Conservation (phyloP, 2,888 invertebrate genomes). For the Oscheius sp. region DNA sequence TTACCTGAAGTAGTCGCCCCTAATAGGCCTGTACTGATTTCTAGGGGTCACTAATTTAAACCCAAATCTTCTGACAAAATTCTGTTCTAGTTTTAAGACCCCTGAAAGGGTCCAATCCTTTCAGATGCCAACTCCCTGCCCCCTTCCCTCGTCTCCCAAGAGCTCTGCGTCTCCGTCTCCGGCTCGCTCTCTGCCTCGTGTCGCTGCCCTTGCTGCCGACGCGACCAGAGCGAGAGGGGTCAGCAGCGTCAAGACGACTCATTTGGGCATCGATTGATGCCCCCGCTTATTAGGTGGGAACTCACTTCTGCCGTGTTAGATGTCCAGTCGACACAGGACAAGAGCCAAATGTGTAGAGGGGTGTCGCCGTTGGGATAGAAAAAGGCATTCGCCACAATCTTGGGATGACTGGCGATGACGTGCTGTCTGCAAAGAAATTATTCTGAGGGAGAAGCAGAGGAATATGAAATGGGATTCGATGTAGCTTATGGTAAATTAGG, state of each 20-base stretch:
- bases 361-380: constrained; percentile 30
- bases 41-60: too few relatives aligned
- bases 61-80: too few relatives aligned
- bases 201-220: constrained; percentile 27
- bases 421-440: constrained; percentile 29
- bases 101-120: too few relatives aligned
- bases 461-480: too few relatives aligned
- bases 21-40: too few relatives aligned
- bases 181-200: neutral
- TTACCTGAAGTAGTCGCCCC: too few relatives aligned
- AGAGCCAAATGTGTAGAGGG: constrained; percentile 28
- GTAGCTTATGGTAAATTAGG: too few relatives aligned
- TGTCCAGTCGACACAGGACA: constrained; percentile 29
- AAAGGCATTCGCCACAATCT: constrained; percentile 24
- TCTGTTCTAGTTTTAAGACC: too few relatives aligned
- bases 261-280: constrained; percentile 21
- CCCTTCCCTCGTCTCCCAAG: neutral
- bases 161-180: constrained; percentile 20
- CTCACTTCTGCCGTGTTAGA: neutral
- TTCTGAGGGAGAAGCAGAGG: neutral
- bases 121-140: too few relatives aligned
- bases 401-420: constrained; percentile 15
- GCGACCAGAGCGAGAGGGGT: constrained; percentile 10
- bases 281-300: neutral
- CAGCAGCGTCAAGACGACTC: constrained; percentile 29